Base-by-base conservation (phyloP, 2,797 vertebrate genomes). In the Parauchenoglanis ngamensis region DNA sequence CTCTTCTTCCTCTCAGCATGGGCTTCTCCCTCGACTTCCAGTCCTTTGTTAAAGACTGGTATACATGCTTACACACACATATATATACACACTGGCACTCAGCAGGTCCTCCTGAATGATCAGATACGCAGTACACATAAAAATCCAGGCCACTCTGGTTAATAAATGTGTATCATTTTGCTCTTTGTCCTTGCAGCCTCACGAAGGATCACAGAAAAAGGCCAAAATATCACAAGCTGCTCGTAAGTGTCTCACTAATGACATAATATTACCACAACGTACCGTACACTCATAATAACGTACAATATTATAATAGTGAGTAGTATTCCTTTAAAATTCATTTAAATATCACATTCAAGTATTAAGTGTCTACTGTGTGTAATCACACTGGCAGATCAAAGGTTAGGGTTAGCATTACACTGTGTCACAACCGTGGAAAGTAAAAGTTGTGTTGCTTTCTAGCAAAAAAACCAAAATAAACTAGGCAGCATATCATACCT, bases 191-290 rank as follows among this genome's bases (percentile, higher is more conserved):
- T 52, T 76, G 0, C 94, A 99, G 98, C 96, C 98, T 99, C 95
- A 99, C 98, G 96, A 99, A 99, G 96, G 98, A 99, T 97, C 98
- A 99, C 96, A 97, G 97, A 96, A 99, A 98, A 97, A 97, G 98
- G 97, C 98, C 98, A 97, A 99, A 99, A 97, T 98, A 99, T 94
- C 97, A 98, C 95, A 97, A 96, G 93, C 95, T 99, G 93, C 96
- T 99, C 93, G 98, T 99, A 94, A 96, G 97, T 93, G 12, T 67
- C 44, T 77, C 15, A n/a, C 19, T 63, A 13, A 23, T 54, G 13
- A 25, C 63, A 2, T 8, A 15, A 10, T 63, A 44, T n/a, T 56
- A 57, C 28, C 54, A 57, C 6, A 3, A 7, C 35, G 57, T 56
- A 35, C 4, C 11, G 5, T 11, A 61, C 28, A 25, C 19, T 80